phyloP scores from a whole-genome alignment of 2,113 vertebrate genomes.

The Himantopus leucocephalus region DNA sequence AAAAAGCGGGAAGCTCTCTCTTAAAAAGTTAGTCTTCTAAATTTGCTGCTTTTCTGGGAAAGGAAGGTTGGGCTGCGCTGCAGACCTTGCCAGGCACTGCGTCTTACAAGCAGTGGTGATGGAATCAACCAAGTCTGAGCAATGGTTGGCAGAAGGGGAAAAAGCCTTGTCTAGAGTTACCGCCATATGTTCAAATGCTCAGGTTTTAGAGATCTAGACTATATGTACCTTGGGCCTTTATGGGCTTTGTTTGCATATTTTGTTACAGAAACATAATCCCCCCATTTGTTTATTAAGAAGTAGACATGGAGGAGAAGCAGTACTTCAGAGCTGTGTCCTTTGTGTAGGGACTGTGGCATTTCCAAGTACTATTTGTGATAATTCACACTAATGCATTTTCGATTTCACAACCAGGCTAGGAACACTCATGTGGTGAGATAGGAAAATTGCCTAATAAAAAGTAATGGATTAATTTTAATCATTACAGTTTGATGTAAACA shows the following conservation, averaged over 20 bases:
- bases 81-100: neutral
- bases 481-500: neutral
- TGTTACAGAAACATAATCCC: neutral
- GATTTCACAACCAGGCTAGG: neutral
- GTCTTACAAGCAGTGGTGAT: neutral
- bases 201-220: neutral
- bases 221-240: fast-evolving
- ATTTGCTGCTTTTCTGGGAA: neutral
- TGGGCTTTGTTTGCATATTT: neutral
- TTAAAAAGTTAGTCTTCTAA: neutral
- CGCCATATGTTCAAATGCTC: neutral
- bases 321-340: neutral
- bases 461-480: neutral
- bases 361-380: neutral
- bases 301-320: neutral
- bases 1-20: neutral
- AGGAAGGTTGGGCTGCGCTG: neutral
- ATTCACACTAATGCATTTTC: fast-evolving
- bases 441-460: neutral
- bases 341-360: neutral
- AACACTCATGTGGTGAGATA: neutral
- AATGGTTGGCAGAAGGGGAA: neutral
- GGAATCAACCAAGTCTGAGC: neutral
- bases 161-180: neutral
- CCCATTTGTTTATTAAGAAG: fast-evolving